Conservation (phyloP, 2,113 vertebrate genomes). For the Corythornis vintsioides region DNA sequence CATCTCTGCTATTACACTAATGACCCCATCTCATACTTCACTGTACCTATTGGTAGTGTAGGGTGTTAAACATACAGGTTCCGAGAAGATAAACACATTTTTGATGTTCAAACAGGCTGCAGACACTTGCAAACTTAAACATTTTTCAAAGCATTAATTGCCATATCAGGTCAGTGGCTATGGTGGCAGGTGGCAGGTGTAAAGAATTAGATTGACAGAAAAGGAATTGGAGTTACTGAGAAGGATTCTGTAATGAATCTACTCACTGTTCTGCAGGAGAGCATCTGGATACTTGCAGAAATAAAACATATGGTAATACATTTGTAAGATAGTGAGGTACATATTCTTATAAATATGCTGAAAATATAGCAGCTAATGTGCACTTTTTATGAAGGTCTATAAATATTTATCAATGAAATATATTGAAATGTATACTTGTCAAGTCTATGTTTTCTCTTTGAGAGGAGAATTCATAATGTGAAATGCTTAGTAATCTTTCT, state of each 20-base stretch:
- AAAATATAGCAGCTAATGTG: conserved; percentile 25
- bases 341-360: conserved; percentile 49
- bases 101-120: background rate
- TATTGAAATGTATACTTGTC: conserved; percentile 10
- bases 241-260: background rate
- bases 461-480: background rate
- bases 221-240: background rate
- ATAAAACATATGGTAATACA: conserved; percentile 37
- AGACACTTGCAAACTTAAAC: background rate
- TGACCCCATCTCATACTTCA: background rate
- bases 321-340: background rate
- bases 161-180: background rate
- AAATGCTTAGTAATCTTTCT: background rate
- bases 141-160: background rate
- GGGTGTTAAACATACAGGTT: background rate
- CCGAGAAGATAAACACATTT: background rate
- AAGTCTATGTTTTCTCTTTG: background rate
- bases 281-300: conserved; percentile 29
- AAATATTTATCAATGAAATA: conserved; percentile 52
- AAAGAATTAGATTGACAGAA: background rate
- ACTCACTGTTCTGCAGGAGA: background rate
- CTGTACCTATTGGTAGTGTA: background rate
- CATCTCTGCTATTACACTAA: background rate
- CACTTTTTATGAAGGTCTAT: conserved; percentile 20
- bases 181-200: background rate